Evolutionary conservation across 1,140 invertebrate genomes (phyloP).

Genomic region (Globodera rostochiensis): DNA sequence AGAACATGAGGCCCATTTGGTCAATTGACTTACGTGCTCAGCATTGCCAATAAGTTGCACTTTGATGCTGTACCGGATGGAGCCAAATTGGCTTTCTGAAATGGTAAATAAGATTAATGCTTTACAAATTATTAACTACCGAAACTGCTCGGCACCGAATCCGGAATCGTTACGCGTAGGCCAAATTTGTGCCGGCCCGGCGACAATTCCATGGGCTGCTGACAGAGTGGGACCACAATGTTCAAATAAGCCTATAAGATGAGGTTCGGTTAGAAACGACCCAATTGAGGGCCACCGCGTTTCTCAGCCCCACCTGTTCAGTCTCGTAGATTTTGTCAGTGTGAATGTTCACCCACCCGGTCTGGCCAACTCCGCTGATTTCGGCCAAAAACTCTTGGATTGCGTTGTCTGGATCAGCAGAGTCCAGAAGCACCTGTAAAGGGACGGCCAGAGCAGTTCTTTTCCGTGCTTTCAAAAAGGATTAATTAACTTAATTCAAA

Average conservation of each 20-base stretch:
- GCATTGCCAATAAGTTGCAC: conserved; percentile 48
- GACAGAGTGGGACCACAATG: conserved; percentile 38
- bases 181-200: conserved; percentile 58
- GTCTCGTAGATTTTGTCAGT: conserved; percentile 64
- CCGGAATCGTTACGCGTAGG: conserved; percentile 50
- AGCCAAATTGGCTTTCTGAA: conserved; percentile 53
- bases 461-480: no score
- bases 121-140: conserved; percentile 58
- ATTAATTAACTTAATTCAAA: no score
- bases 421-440: conserved; percentile 52
- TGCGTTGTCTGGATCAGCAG: conserved; percentile 56
- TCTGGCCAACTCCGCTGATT: conserved; percentile 55
- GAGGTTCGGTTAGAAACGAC: not conserved
- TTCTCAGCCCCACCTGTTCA: conserved; percentile 47
- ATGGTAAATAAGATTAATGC: not conserved
- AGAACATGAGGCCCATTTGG: not conserved
- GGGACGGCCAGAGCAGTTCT: not conserved
- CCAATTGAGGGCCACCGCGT: not conserved
- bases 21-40: conserved; percentile 45
- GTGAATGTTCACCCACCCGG: conserved; percentile 63
- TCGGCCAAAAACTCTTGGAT: conserved; percentile 54
- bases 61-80: conserved; percentile 56
- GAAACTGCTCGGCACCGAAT: conserved; percentile 53
- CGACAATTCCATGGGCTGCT: conserved; percentile 33
- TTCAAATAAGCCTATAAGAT: conserved; percentile 48